phyloP scores from a whole-genome alignment of 2,113 vertebrate species.

The Apteryx mantelli region DNA sequence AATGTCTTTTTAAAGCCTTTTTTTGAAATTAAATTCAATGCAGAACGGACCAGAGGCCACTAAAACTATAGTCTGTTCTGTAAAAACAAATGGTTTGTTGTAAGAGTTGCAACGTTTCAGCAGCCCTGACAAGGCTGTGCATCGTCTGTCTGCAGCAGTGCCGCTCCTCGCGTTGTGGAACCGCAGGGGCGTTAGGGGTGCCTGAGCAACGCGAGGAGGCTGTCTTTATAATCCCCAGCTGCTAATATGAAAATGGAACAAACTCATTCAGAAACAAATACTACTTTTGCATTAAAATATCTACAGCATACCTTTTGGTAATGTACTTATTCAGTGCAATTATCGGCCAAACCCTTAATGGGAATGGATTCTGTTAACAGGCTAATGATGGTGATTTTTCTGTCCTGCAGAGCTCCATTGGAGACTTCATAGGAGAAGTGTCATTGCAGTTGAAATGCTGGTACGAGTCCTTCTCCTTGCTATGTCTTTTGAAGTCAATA shows the following conservation, averaged over 20 bases:
- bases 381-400: neutral
- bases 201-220: neutral
- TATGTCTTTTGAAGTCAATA: neutral
- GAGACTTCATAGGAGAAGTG: neutral
- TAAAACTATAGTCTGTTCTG: neutral
- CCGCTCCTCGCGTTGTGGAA: neutral
- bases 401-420: neutral
- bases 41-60: neutral
- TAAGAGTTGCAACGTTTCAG: neutral
- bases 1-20: neutral
- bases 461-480: neutral
- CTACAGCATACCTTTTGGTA: neutral
- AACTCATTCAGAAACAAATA: neutral
- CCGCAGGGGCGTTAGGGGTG: neutral
- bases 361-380: neutral
- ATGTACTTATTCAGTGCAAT: neutral
- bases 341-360: neutral
- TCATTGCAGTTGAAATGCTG: neutral
- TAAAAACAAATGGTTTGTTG: neutral
- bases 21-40: neutral
- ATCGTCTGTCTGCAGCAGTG: rapidly evolving
- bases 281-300: neutral
- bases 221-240: neutral
- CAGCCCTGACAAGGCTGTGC: neutral
- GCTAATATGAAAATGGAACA: neutral